Conservation (phyloP, 1,140 invertebrate species). For the Solenopsis fugax region DNA sequence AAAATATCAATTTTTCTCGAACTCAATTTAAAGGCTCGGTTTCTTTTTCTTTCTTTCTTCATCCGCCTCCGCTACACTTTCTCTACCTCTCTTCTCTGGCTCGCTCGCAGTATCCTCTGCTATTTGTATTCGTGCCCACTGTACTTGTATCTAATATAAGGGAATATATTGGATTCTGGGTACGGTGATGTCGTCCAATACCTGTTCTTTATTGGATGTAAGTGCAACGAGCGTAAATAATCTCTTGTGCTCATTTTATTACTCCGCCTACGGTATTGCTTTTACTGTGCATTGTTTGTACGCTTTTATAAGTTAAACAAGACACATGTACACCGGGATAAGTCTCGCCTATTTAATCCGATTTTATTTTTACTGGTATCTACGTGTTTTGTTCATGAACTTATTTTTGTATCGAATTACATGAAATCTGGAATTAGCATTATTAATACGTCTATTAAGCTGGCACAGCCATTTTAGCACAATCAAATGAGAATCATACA, state of each 20-base stretch:
- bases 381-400: constrained; percentile 11
- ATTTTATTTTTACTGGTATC: constrained; percentile 15
- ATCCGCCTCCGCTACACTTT: not conserved
- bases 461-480: too few relatives aligned
- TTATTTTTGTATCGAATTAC: constrained; percentile 28
- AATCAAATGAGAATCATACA: too few relatives aligned
- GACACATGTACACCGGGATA: constrained; percentile 35
- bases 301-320: constrained; percentile 60
- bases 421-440: not conserved
- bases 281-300: constrained; percentile 63
- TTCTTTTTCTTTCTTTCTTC: constrained; percentile 28
- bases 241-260: constrained; percentile 77
- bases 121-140: constrained; percentile 73
- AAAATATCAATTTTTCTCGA: constrained; percentile 73
- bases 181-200: constrained; percentile 72
- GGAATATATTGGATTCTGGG: constrained; percentile 72
- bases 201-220: constrained; percentile 76
- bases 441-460: too few relatives aligned
- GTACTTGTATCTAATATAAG: constrained; percentile 70
- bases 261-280: constrained; percentile 63
- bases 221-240: constrained; percentile 76
- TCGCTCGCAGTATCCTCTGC: constrained; percentile 46
- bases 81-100: constrained; percentile 1
- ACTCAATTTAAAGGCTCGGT: constrained; percentile 52
- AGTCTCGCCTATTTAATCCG: constrained; percentile 50